Percentiles rank a stretch among this genome's conserved stretches.
Conservation (phyloP, 1,140 invertebrate genomes). For the Schmidtea mediterranea region DNA sequence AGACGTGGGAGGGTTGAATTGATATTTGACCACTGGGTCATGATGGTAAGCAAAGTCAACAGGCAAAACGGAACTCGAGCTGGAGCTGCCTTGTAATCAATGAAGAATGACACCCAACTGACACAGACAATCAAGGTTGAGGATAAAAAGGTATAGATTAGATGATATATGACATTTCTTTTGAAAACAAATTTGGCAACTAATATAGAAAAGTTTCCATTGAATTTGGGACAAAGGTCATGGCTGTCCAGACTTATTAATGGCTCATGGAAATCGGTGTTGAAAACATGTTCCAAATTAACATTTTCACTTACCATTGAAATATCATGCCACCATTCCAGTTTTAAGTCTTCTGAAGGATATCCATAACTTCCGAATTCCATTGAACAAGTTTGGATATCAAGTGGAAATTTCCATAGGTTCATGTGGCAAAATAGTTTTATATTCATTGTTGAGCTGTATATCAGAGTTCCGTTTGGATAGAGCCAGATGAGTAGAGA, state of each 20-base stretch:
- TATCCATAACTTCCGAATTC: neutral
- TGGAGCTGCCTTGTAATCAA: neutral
- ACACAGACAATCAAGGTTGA: neutral
- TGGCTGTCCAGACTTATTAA: neutral
- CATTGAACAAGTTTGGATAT: neutral
- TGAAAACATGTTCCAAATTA: neutral
- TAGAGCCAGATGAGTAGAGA: neutral
- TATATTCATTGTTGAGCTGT: neutral
- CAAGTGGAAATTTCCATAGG: slow-evolving; percentile 4
- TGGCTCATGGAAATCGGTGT: neutral
- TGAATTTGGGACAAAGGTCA: neutral
- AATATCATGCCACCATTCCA: neutral
- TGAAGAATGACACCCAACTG: slow-evolving; percentile 4
- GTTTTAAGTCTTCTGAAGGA: neutral
- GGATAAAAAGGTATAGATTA: neutral
- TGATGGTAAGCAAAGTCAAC: slow-evolving; percentile 14
- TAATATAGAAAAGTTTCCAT: neutral
- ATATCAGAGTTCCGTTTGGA: neutral
- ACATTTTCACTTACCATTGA: neutral
- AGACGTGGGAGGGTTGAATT: slow-evolving; percentile 26
- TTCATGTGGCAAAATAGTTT: neutral
- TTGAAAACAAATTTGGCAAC: neutral
- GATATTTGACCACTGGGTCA: slow-evolving; percentile 16
- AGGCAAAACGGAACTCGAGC: slow-evolving; percentile 16
- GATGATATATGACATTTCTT: neutral